These are phyloP conservation scores for Homalodisca vitripennis DNA, from an alignment of 1,140 invertebrate genomes.

Conservation along the genomic window DNA sequence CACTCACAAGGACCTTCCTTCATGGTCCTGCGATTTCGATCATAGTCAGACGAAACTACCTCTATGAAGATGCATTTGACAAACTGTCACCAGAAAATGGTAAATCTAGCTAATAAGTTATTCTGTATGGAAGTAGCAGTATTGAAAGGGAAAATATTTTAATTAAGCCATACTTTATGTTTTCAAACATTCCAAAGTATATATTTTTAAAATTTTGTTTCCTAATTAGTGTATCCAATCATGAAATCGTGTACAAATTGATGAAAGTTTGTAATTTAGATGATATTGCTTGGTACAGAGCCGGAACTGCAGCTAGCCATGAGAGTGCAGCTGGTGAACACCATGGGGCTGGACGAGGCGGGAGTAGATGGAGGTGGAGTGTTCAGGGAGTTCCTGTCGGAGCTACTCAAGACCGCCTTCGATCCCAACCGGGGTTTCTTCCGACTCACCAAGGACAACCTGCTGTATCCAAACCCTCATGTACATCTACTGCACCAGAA, in stretches of 20 bases:
- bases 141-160: background rate
- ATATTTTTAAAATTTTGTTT: background rate
- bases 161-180: background rate
- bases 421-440: constrained; percentile 97
- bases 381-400: constrained; percentile 88
- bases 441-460: constrained; percentile 87
- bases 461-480: constrained; percentile 94
- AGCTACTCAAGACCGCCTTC: constrained; percentile 91
- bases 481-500: constrained; percentile 81
- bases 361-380: constrained; percentile 96
- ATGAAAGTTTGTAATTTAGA: background rate
- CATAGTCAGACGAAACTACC: constrained; percentile 82
- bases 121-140: background rate
- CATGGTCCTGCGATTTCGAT: constrained; percentile 75
- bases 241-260: background rate
- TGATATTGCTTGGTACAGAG: constrained; percentile 55
- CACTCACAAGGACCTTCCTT: constrained; percentile 63
- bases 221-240: background rate
- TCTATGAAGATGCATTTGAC: constrained; percentile 97
- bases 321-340: constrained; percentile 86
- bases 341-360: constrained; percentile 86
- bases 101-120: constrained; percentile 44
- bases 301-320: constrained; percentile 83
- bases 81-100: constrained; percentile 89
- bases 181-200: background rate